Evolutionary conservation across 1,140 invertebrate species (phyloP), one percentile per base, ranked within the genome.

Genomic region (Bicyclus anynana): DNA sequence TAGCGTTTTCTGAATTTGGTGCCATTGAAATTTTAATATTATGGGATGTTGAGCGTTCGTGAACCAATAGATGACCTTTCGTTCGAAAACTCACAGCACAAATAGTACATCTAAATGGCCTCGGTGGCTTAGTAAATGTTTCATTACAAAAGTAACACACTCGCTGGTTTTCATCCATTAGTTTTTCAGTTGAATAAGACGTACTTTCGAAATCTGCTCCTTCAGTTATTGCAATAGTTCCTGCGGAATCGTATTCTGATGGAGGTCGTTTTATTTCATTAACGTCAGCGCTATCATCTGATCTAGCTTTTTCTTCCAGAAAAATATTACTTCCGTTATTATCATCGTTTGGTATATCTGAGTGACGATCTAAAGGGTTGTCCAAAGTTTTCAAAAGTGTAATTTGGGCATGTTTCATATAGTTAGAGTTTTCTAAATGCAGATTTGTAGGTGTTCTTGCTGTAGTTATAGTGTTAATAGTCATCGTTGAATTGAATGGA

Each of bases 11-110:
- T 35, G 87, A 80, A 67, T 83, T 84, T 4, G 94, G 94, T 27
- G 95, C 96, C 94, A 96, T 96, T 67, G 93, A 91, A 67, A 96
- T 94, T 91, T 97, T 97, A 77, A 97, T 97, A 59, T 96, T 94
- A 90, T 98, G 97, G 59, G 94, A 94, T 67, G 95, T 94, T 29
- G 95, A 97, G 47, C 96, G 91, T 84, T 97, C 94, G 72, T 98
- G 97, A 83, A 98, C 98, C 68, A 97, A 95, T 42, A 98, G 90
- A 81, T 98, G 96, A 5, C 96, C 96, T 84, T 96, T 96, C 1
- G 96, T 97, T 53, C 96, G 90, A 77, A 98, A 98, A 61, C 95
- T 96, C 21, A 97, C 94, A 20, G 94, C 95, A 83, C 97, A 98
- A 6, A 95, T 93, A 67, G 97, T 96, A 81, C 97, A 98, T 58